Base-by-base conservation (phyloP, 2,888 invertebrate species). In the Eugnorisma glareosa region DNA sequence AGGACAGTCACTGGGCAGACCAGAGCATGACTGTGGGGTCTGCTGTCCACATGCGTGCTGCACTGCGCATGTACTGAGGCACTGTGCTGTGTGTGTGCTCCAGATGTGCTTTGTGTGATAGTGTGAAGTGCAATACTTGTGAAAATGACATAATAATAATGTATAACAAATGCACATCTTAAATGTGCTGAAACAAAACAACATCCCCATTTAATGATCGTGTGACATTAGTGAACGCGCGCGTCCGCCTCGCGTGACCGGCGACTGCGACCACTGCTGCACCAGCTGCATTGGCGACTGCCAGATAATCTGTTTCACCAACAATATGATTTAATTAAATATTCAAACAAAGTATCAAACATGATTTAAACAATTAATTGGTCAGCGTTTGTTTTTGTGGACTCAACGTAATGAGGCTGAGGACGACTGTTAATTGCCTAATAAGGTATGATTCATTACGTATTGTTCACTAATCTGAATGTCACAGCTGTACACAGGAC, bases 201-300 rank as follows among this genome's bases (percentile, higher is more conserved):
- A 59, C 31, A 59, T 68, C 48, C 59, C 54, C 31, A 28, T 59
- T 35, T 40, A 37, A 54, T 4, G 18, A 67, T 37, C 37, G 18
- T 64, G 80, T 70, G 80, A 35, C 59, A 69, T 80, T 73, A 45
- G n/a, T 31, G 59, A 61, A 11, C n/a, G 24, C n/a, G 57, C 57
- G 31, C 40, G 57, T 40, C 10, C 37, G 21, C 45, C 24, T 13
- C 45, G 54, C 40, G 15, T 28, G 6, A n/a, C 31, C 18, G 28
- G 57, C 57, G 37, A 10, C 37, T 24, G 48, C 48, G 35, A 11
- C 21, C 8, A 51, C 24, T n/a, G n/a, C 24, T 24, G 24, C 24
- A 11, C 51, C 24, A 13, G n/a, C 24, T 24, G 24, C 24, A 11
- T n/a, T 51, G 11, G 21, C 35, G 68, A 11, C 31, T 37, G 48